These are phyloP conservation scores for Esox lucius DNA, from an alignment of 2,797 vertebrate genomes.

Conservation along the genomic window DNA sequence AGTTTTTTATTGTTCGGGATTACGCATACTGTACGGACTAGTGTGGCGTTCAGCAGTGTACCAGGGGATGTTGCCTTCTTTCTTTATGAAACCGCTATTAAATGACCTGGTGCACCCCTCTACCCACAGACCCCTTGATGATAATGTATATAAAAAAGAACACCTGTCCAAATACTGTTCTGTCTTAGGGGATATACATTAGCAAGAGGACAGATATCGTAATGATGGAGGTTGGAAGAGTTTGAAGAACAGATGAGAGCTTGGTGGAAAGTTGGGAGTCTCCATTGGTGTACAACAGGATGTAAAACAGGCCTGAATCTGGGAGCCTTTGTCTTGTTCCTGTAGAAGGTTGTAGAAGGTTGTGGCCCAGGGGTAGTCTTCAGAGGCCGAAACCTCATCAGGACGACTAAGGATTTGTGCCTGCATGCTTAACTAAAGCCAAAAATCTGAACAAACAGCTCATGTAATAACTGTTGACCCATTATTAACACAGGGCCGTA, in stretches of 20 bases:
- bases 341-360: too few species aligned
- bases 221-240: slow-evolving; percentile 49
- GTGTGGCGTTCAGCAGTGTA: slow-evolving; percentile 35
- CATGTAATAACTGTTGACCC: slow-evolving; percentile 56
- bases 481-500: slow-evolving; percentile 59
- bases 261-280: slow-evolving; percentile 23
- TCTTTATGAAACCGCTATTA: slow-evolving; percentile 50
- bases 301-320: slow-evolving; percentile 3
- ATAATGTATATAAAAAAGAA: slow-evolving; percentile 65
- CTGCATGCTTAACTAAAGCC: slow-evolving; percentile 46
- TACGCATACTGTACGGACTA: slow-evolving; percentile 50
- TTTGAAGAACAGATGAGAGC: slow-evolving; percentile 36
- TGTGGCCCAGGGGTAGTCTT: not conserved
- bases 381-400: slow-evolving; percentile 26
- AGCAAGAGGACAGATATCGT: slow-evolving; percentile 47
- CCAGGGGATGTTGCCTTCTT: slow-evolving; percentile 38
- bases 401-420: slow-evolving; percentile 46
- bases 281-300: slow-evolving; percentile 22
- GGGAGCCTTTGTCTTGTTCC: not conserved
- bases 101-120: slow-evolving; percentile 52
- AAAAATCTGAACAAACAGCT: slow-evolving; percentile 56
- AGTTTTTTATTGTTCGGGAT: slow-evolving; percentile 80
- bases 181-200: slow-evolving; percentile 59
- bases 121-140: slow-evolving; percentile 44
- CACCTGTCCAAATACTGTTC: slow-evolving; percentile 83